These are phyloP conservation scores for Lamellibrachia satsuma DNA, from an alignment of 2,888 invertebrate species.

Conservation along the genomic window DNA sequence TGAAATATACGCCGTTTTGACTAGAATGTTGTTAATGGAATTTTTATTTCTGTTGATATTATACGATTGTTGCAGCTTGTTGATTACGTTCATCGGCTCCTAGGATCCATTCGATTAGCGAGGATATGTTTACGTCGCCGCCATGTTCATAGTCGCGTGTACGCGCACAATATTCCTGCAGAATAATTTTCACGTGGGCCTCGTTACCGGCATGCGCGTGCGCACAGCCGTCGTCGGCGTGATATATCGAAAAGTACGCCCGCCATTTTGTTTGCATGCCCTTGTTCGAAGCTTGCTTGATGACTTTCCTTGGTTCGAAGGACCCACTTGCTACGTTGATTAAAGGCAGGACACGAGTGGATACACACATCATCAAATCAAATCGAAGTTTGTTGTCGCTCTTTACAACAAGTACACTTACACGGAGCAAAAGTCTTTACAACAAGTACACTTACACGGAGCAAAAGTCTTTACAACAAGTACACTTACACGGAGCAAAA, in stretches of 20 bases:
- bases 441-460: no score
- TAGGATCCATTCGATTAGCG: constrained; percentile 75
- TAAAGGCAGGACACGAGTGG: no score
- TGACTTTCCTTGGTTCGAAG: no score
- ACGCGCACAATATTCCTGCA: constrained; percentile 85
- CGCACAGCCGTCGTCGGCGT: constrained; percentile 86
- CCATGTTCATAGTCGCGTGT: constrained; percentile 79
- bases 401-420: no score
- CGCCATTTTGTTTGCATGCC: no score
- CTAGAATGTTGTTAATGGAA: constrained; percentile 69
- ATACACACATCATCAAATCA: no score
- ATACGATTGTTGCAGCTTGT: constrained; percentile 43
- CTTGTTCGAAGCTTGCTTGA: no score
- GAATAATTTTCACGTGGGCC: constrained; percentile 84
- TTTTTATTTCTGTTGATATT: constrained; percentile 80
- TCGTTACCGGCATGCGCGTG: constrained; percentile 88
- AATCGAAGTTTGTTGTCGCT: no score
- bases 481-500: no score
- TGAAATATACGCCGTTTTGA: not conserved
- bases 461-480: no score
- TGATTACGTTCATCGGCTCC: constrained; percentile 53
- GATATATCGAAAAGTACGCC: constrained; percentile 81
- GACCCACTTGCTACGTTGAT: no score
- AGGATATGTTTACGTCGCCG: constrained; percentile 82
- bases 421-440: no score